A percentile compares a stretch with the other conserved stretches of the same genome.
These are phyloP conservation scores for Apotomis turbidana DNA, from an alignment of 2,888 invertebrate genomes.

Conservation along the genomic window DNA sequence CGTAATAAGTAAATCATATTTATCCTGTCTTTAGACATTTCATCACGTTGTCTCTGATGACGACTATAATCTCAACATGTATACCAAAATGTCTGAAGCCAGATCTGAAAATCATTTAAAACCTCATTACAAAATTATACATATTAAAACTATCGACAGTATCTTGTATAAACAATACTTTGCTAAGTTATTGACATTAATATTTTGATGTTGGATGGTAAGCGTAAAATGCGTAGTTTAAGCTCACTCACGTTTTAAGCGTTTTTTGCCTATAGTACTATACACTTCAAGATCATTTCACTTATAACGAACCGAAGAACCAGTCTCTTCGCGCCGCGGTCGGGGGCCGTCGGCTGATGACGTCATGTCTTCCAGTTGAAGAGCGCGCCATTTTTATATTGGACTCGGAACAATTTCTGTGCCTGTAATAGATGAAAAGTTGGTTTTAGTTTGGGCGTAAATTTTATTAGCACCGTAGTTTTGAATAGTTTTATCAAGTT, in stretches of 20 bases:
- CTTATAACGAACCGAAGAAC: slow-evolving; percentile 6
- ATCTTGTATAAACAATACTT: too few species aligned
- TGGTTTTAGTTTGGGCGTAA: not conserved
- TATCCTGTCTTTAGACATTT: too few species aligned
- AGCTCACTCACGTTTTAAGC: slow-evolving; percentile 15
- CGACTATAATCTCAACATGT: too few species aligned
- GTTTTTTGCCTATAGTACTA: slow-evolving; percentile 9
- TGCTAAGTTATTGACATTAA: too few species aligned
- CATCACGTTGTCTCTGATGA: too few species aligned
- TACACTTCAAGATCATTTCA: slow-evolving; percentile 7
- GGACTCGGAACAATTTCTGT: slow-evolving; percentile 8
- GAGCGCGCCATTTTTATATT: slow-evolving; percentile 12
- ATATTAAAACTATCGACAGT: not conserved
- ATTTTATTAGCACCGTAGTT: too few species aligned
- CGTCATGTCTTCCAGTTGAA: slow-evolving; percentile 3
- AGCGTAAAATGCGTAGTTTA: not conserved
- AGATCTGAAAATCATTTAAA: too few species aligned
- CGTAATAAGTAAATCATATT: too few species aligned
- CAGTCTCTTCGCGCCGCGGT: slow-evolving; percentile 6
- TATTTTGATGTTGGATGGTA: not conserved
- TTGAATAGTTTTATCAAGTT: too few species aligned
- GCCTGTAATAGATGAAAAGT: slow-evolving; percentile 5
- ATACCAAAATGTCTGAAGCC: too few species aligned
- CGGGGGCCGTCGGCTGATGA: not conserved
- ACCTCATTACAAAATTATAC: not conserved